Percentiles rank a stretch among this genome's conserved stretches.
phyloP scores from a whole-genome alignment of 2,113 vertebrate genomes.

The Porphyrio hochstetteri region DNA sequence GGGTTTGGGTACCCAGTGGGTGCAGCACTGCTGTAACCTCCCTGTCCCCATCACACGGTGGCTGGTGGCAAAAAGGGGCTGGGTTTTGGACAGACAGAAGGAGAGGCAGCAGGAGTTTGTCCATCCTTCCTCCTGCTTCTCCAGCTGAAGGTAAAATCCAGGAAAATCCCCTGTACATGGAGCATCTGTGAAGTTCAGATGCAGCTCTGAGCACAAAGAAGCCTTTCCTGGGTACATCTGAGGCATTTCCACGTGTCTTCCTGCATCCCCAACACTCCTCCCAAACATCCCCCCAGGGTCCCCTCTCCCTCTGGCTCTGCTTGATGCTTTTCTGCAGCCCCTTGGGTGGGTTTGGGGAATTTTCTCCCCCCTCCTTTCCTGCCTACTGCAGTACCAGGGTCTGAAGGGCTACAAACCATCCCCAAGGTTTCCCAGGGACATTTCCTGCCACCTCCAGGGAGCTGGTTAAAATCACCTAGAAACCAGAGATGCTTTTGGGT shows the following conservation, averaged over 20 bases:
- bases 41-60: fast-evolving
- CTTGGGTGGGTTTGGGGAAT: neutral
- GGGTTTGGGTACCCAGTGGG: fast-evolving
- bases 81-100: neutral
- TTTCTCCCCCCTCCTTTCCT: neutral
- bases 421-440: neutral
- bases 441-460: neutral
- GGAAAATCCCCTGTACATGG: neutral
- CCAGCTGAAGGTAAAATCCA: neutral
- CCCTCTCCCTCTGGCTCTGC: neutral
- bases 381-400: fast-evolving
- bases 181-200: neutral
- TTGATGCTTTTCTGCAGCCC: neutral
- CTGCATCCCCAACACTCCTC: fast-evolving
- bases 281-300: neutral
- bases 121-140: neutral
- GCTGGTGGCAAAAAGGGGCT: neutral
- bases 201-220: neutral
- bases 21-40: neutral
- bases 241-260: neutral
- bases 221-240: neutral
- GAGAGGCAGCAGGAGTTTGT: neutral
- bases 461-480: neutral
- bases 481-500: neutral
- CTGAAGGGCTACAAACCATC: fast-evolving